A percentile compares a stretch with the other conserved stretches of the same genome.
Conservation (phyloP, 2,888 invertebrate species). For the Bembecia ichneumoniformis region DNA sequence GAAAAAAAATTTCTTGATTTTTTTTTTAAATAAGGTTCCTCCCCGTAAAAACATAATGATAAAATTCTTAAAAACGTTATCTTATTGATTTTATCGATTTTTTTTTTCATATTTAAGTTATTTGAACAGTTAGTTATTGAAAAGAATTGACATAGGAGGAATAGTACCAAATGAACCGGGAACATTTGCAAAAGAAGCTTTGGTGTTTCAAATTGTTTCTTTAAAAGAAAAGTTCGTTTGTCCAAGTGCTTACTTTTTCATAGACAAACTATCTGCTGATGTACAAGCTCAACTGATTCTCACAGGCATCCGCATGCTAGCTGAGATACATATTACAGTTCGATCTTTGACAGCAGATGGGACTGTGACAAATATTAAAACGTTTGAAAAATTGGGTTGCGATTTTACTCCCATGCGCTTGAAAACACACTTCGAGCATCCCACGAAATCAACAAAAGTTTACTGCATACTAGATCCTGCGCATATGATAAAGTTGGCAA, state of each 20-base stretch:
- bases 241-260: constrained; percentile 16
- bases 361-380: constrained; percentile 4
- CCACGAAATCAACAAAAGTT: constrained; percentile 3
- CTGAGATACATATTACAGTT: constrained; percentile 8
- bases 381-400: constrained; percentile 6
- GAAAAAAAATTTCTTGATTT: too few relatives aligned
- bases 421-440: constrained; percentile 9
- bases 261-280: constrained; percentile 8
- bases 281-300: too few relatives aligned
- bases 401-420: neutral
- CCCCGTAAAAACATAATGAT: too few relatives aligned
- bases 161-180: too few relatives aligned
- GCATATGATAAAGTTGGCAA: constrained; percentile 9
- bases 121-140: too few relatives aligned
- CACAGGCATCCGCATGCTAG: too few relatives aligned
- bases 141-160: too few relatives aligned
- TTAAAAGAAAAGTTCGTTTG: constrained; percentile 11
- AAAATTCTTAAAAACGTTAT: too few relatives aligned
- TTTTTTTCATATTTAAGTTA: too few relatives aligned
- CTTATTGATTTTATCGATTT: too few relatives aligned
- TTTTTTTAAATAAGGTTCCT: too few relatives aligned
- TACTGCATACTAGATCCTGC: constrained; percentile 10
- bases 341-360: constrained; percentile 10
- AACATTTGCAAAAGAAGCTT: too few relatives aligned
- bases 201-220: constrained; percentile 15